Conservation (phyloP, 2,888 invertebrate genomes). For the Dryomyza anilis region DNA sequence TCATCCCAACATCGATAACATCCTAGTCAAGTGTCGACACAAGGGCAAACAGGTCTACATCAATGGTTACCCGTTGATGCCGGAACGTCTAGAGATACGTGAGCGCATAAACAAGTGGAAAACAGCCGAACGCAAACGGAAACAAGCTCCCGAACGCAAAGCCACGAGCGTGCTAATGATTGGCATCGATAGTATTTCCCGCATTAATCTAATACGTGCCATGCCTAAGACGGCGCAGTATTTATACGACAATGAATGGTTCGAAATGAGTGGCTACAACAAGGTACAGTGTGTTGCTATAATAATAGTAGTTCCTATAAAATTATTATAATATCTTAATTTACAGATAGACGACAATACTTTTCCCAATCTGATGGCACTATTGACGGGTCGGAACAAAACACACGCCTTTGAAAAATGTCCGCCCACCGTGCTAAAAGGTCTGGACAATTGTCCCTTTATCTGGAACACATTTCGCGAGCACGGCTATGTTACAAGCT, state of each 20-base stretch:
- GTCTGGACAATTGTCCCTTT: slow-evolving; percentile 73
- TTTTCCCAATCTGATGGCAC: slow-evolving; percentile 86
- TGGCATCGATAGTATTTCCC: slow-evolving; percentile 85
- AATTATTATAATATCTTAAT: neutral
- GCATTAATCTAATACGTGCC: slow-evolving; percentile 75
- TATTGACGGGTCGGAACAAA: slow-evolving; percentile 72
- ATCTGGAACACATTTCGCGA: slow-evolving; percentile 78
- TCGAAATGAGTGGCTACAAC: slow-evolving; percentile 76
- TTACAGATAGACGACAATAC: slow-evolving; percentile 83
- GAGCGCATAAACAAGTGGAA: slow-evolving; percentile 57
- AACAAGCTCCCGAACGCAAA: slow-evolving; percentile 24
- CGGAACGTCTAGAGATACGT: slow-evolving; percentile 63
- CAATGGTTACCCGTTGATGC: slow-evolving; percentile 65
- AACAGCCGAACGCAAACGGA: slow-evolving; percentile 28
- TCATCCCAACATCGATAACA: slow-evolving; percentile 59
- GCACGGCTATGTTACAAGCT: slow-evolving; percentile 77
- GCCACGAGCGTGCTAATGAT: slow-evolving; percentile 74
- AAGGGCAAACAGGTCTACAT: slow-evolving; percentile 51
- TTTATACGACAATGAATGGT: slow-evolving; percentile 72
- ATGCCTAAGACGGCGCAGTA: slow-evolving; percentile 75
- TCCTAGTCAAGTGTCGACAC: slow-evolving; percentile 64
- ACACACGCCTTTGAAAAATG: slow-evolving; percentile 62
- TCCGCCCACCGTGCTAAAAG: slow-evolving; percentile 63
- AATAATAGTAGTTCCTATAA: neutral
- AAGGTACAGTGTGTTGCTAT: slow-evolving; percentile 61